phyloP scores from a whole-genome alignment of 2,888 invertebrate genomes.

The Strigamia maritima region DNA sequence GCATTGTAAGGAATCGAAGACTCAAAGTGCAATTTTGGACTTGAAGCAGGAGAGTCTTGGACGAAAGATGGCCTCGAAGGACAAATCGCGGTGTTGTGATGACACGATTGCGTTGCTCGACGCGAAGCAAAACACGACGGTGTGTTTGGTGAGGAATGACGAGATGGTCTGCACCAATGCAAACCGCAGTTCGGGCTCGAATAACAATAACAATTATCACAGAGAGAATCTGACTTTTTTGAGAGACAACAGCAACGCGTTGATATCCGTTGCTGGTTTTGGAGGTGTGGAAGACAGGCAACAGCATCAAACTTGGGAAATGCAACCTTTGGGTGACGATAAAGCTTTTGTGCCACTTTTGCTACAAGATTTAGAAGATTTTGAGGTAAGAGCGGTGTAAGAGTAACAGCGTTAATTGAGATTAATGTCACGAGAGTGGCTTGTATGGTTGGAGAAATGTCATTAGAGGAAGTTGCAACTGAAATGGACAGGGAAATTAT shows the following conservation, averaged over 20 bases:
- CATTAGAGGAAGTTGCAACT: not conserved
- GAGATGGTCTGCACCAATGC: conserved; percentile 5
- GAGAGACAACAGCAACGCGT: not conserved
- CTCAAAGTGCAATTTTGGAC: conserved; percentile 18
- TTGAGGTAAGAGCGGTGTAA: not conserved
- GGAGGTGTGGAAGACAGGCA: not conserved
- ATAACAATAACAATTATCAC: conserved; percentile 17
- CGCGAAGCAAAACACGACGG: not conserved
- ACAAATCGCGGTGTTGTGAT: not conserved
- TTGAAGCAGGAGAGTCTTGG: not conserved
- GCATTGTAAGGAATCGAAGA: conserved; percentile 6
- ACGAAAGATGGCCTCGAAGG: conserved; percentile 1
- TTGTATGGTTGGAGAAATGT: not conserved
- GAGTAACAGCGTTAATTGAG: not conserved
- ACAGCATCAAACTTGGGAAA: conserved; percentile 24
- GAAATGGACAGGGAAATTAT: not conserved
- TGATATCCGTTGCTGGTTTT: conserved; percentile 1
- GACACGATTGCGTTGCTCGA: not conserved
- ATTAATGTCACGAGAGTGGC: not conserved
- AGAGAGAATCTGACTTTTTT: conserved; percentile 9
- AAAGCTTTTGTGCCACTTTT: conserved; percentile 29
- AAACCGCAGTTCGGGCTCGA: conserved; percentile 2
- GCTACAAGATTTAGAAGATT: conserved; percentile 28
- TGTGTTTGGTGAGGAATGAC: conserved; percentile 23
- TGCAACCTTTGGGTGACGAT: conserved; percentile 2